Evolutionary conservation across 2,797 vertebrate genomes (phyloP).

Genomic region (Arctocebus calabarensis): DNA sequence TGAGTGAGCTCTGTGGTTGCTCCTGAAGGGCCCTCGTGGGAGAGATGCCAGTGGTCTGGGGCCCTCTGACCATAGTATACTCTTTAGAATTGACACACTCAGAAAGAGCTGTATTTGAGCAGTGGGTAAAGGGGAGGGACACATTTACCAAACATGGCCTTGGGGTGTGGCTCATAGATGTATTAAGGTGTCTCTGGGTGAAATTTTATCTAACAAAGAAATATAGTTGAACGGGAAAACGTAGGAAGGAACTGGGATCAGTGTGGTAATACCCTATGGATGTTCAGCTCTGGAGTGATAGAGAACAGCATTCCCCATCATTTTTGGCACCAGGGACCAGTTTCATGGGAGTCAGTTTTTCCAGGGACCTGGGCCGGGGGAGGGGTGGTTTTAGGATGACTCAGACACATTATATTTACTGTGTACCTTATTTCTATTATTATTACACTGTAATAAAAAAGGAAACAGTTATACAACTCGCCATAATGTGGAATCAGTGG

Average conservation of each 20-base stretch:
- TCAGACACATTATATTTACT: no score
- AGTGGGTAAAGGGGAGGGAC: not conserved
- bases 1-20: not conserved
- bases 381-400: no score
- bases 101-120: not conserved
- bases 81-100: not conserved
- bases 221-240: slow-evolving; percentile 9
- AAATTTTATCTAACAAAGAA: not conserved
- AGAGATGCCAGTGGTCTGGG: not conserved
- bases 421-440: no score
- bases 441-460: no score
- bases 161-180: not conserved
- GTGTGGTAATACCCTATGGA: not conserved
- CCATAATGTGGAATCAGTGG: no score
- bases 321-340: no score
- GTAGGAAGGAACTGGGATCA: not conserved
- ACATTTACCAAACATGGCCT: not conserved
- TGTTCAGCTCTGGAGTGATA: not conserved
- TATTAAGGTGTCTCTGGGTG: not conserved
- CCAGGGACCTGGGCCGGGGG: no score
- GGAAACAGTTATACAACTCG: no score
- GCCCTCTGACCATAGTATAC: not conserved
- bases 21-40: not conserved
- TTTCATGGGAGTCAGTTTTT: no score
- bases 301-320: no score